These are phyloP conservation scores for Notarius quadriscutis DNA, from an alignment of 2,113 vertebrate genomes.

Conservation along the genomic window DNA sequence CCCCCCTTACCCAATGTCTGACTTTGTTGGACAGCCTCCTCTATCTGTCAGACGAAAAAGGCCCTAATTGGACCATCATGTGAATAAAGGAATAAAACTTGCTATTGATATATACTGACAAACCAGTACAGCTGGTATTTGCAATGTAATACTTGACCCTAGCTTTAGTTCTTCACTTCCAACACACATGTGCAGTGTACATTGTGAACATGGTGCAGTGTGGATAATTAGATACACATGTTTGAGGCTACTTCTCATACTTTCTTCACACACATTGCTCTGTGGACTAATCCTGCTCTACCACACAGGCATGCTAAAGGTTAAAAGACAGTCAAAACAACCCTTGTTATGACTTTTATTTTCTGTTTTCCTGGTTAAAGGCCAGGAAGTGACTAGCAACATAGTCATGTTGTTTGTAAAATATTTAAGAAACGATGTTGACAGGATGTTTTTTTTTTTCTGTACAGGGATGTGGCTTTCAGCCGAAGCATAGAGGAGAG, in stretches of 20 bases:
- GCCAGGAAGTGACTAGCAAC: background rate
- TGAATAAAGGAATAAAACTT: background rate
- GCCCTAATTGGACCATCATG: background rate
- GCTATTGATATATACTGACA: background rate
- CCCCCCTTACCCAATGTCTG: background rate
- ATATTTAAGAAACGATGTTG: background rate
- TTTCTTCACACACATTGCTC: background rate
- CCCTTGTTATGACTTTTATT: background rate
- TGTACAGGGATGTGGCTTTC: slow-evolving; percentile 68
- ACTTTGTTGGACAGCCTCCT: background rate
- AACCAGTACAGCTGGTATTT: background rate
- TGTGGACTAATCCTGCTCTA: background rate
- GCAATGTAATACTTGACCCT: background rate
- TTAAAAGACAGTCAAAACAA: background rate
- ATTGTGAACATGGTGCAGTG: background rate
- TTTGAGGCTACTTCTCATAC: background rate
- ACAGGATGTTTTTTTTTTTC: background rate
- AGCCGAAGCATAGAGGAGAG: slow-evolving; percentile 77
- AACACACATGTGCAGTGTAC: background rate
- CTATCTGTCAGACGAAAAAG: background rate
- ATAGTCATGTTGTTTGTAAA: background rate
- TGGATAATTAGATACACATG: slow-evolving; percentile 15
- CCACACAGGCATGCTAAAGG: background rate
- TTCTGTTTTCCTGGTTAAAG: background rate
- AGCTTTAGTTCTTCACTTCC: background rate